Base-by-base conservation (phyloP, 2,888 invertebrate genomes). In the Trichogramma evanescens region DNA sequence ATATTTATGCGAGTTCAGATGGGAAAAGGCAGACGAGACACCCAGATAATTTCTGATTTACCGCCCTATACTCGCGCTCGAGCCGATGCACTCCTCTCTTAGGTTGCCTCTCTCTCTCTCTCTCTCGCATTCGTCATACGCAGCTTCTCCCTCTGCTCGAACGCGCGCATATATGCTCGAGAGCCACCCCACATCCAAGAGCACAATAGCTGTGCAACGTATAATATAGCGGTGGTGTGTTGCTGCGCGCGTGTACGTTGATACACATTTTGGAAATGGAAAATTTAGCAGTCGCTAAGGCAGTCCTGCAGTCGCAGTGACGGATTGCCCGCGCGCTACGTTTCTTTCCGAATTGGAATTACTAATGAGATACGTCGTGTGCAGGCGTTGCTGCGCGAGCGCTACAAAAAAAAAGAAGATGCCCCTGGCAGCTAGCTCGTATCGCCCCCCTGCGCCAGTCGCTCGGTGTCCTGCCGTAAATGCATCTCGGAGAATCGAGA, bases 41-140 rank as follows among this genome's bases (percentile, higher is more conserved):
- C 26, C 26, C 26, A 77, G 77, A 77, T 77, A 76, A 77, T 76
- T 76, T 73, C 74, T 77, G 77, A 77, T 77, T 77, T 77, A 77
- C 75, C 71, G 74, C 66, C 66, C 63, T 26, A 26, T 26, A 26
- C 26, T 26, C 26, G 26, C 26, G 26, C 26, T 26, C 26, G 26
- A 26, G 26, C 26, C 26, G 48, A n/a, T n/a, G 46, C 49, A 3
- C 49, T 43, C 10, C 48, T 45, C 45, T 46, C 43, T 41, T 26
- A 26, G 26, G 26, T 26, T 26, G 26, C 26, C 45, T 63, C 54
- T 54, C 60, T 52, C 65, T 54, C 56, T 51, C 41, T n/a, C 48
- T n/a, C 38, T 13, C 51, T 7, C 5, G 40, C 50, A 6, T 1
- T 26, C 13, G 26, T 26, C 26, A 26, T 26, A 26, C 2, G 26